These are phyloP conservation scores for Ferdinandea cuprea DNA, from an alignment of 2,888 invertebrate genomes.

Conservation along the genomic window DNA sequence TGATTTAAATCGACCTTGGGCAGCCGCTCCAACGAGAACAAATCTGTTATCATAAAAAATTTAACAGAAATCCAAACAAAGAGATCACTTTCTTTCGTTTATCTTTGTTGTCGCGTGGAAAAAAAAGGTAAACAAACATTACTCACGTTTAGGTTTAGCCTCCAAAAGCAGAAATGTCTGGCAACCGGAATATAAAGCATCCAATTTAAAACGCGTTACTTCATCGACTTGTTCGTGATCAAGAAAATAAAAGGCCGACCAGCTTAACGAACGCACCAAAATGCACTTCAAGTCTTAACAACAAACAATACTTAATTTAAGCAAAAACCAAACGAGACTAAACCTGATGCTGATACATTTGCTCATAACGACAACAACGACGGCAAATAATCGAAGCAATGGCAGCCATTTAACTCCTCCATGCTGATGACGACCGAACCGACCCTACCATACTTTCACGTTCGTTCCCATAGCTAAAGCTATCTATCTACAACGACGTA, in stretches of 20 bases:
- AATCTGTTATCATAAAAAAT: too few relatives aligned
- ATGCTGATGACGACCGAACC: constrained; percentile 41
- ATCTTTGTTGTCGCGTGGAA: neutral
- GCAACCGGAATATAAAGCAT: neutral
- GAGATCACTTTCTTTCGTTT: neutral
- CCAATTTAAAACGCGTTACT: neutral
- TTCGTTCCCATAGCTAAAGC: constrained; percentile 29
- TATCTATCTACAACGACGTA: constrained; percentile 13
- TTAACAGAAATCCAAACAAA: neutral
- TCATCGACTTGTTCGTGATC: neutral
- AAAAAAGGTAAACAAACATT: constrained; percentile 44
- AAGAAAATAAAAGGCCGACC: neutral
- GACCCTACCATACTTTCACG: too few relatives aligned
- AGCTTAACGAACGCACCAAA: neutral
- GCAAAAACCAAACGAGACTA: constrained; percentile 16
- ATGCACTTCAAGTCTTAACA: neutral
- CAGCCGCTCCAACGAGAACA: too few relatives aligned
- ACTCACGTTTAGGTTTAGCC: constrained; percentile 39
- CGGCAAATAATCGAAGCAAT: constrained; percentile 11
- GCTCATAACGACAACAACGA: neutral
- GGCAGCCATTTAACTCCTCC: constrained; percentile 69
- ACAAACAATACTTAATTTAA: constrained; percentile 17
- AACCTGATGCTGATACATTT: neutral
- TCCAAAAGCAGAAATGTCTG: neutral
- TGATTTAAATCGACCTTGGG: too few relatives aligned